Conservation (phyloP, 2,888 invertebrate species). For the Ophonus ardosiacus region DNA sequence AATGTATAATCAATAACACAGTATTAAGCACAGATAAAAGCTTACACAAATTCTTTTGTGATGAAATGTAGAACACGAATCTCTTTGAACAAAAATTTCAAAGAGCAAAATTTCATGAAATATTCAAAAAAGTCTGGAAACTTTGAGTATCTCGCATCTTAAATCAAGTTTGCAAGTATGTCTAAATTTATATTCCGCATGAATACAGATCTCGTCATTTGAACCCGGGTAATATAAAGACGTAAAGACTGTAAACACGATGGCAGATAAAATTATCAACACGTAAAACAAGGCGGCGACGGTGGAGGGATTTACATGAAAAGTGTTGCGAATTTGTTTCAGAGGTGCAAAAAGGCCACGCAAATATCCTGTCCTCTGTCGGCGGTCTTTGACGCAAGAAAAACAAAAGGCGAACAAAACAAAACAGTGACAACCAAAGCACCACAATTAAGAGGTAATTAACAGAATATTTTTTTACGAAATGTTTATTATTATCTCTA, state of each 20-base stretch:
- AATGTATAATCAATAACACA: conserved; percentile 5
- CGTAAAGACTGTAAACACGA: conserved; percentile 10
- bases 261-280: conserved; percentile 21
- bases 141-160: conserved; percentile 19
- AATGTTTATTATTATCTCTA: no score
- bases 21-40: background rate
- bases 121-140: conserved; percentile 36
- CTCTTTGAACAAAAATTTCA: conserved; percentile 32
- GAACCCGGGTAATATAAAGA: conserved; percentile 16
- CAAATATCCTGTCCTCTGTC: background rate
- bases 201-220: conserved; percentile 14
- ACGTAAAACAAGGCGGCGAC: background rate
- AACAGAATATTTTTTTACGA: no score
- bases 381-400: background rate
- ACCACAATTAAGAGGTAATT: no score
- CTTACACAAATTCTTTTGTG: conserved; percentile 28
- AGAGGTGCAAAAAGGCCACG: conserved; percentile 33
- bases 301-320: conserved; percentile 10
- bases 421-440: background rate
- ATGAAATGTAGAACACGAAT: conserved; percentile 7
- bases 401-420: conserved; percentile 12
- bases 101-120: conserved; percentile 42
- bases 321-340: conserved; percentile 33
- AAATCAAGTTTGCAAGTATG: conserved; percentile 38
- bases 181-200: conserved; percentile 36